Evolutionary conservation across 1,140 invertebrate species (phyloP).

Genomic region (Aphelenchoides avenae): DNA sequence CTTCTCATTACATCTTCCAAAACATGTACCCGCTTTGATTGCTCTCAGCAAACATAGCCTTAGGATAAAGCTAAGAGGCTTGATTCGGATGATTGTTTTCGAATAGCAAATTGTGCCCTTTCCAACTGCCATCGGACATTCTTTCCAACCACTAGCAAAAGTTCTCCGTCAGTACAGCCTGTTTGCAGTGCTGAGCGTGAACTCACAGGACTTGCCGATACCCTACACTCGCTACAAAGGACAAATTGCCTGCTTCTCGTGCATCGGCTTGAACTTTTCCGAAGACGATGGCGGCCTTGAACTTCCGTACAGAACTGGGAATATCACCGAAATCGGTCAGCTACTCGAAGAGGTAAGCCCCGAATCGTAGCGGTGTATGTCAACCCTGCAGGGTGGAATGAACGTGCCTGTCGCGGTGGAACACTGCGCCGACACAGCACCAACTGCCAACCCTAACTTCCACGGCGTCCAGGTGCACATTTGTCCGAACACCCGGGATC

Average conservation of each 20-base stretch:
- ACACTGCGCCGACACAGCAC: slow-evolving; percentile 32
- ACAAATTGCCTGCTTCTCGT: slow-evolving; percentile 42
- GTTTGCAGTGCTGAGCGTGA: neutral
- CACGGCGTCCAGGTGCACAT: slow-evolving; percentile 31
- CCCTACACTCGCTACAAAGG: slow-evolving; percentile 28
- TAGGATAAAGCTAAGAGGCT: too few relatives aligned
- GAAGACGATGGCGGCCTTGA: neutral
- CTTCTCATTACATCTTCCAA: too few relatives aligned
- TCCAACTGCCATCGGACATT: too few relatives aligned
- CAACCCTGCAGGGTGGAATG: slow-evolving; percentile 28
- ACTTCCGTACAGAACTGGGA: neutral
- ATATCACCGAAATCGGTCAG: neutral
- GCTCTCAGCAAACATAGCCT: too few relatives aligned
- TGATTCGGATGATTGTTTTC: too few relatives aligned
- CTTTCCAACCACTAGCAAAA: too few relatives aligned
- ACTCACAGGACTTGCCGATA: slow-evolving; percentile 2
- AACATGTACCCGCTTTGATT: too few relatives aligned
- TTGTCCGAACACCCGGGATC: slow-evolving; percentile 30
- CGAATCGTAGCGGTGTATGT: slow-evolving; percentile 15
- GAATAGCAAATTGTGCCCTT: too few relatives aligned
- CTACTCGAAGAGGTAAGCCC: slow-evolving; percentile 19
- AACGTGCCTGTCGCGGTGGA: slow-evolving; percentile 26
- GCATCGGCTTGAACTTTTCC: slow-evolving; percentile 22
- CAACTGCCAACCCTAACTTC: slow-evolving; percentile 32
- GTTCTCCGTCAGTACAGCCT: neutral